A percentile compares a stretch with the other conserved stretches of the same genome.
phyloP scores from a whole-genome alignment of 2,888 invertebrate species.

The Coelopa pilipes region DNA sequence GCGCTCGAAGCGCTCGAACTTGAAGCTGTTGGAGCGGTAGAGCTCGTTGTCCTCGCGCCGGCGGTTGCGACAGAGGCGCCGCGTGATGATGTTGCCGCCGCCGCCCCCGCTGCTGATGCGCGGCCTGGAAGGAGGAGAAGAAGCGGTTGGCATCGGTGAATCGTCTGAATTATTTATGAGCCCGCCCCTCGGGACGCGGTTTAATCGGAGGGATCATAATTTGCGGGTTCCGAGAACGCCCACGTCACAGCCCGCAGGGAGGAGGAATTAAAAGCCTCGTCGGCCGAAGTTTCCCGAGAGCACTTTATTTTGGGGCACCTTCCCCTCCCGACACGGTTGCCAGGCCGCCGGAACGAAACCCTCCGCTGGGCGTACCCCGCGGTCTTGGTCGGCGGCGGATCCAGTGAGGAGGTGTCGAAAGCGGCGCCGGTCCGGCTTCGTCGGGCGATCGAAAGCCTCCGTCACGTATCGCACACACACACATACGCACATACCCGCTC shows the following conservation, averaged over 20 bases:
- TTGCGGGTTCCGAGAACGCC: too few species aligned
- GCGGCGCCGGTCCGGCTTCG: constrained; percentile 15
- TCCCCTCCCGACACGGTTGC: background rate
- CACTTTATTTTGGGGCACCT: background rate
- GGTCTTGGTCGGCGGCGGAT: background rate
- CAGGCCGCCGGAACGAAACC: too few species aligned
- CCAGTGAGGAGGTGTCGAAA: constrained; percentile 26
- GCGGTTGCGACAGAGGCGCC: constrained; percentile 79
- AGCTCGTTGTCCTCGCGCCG: constrained; percentile 84
- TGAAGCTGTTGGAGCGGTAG: constrained; percentile 88
- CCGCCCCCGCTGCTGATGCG: constrained; percentile 57
- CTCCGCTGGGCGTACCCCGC: too few species aligned
- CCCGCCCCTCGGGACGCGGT: background rate
- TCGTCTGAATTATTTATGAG: constrained; percentile 15
- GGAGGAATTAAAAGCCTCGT: background rate
- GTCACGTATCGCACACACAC: constrained; percentile 19
- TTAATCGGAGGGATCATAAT: too few species aligned
- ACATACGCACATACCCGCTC: background rate
- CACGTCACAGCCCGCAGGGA: too few species aligned
- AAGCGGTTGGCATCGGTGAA: background rate
- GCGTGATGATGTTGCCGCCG: constrained; percentile 71
- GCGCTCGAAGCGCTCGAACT: constrained; percentile 84
- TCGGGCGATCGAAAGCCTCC: constrained; percentile 13
- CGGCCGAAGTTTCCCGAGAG: background rate
- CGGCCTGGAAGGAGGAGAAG: constrained; percentile 51